Evolutionary conservation across 2,113 vertebrate species (phyloP).

Genomic region (Limnothrissa miodon): DNA sequence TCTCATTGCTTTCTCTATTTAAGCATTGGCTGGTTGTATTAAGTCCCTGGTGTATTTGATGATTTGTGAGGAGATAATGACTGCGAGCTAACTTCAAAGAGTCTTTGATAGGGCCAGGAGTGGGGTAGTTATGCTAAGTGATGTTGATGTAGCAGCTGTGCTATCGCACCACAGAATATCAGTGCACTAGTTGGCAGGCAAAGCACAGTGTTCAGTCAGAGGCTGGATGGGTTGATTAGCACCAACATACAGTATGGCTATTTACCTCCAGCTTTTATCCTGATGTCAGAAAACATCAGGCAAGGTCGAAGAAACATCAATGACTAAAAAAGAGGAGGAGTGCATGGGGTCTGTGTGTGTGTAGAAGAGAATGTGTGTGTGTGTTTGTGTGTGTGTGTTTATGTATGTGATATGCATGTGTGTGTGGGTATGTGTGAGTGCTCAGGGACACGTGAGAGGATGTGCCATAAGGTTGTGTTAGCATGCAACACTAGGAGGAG

Average conservation of each 20-base stretch:
- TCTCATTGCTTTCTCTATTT: neutral
- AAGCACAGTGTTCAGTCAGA: neutral
- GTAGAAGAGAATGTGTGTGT: constrained; percentile 2
- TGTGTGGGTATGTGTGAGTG: neutral
- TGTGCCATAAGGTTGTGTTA: constrained; percentile 12
- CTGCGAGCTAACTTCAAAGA: neutral
- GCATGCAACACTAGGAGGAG: neutral
- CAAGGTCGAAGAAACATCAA: neutral
- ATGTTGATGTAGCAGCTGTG: neutral
- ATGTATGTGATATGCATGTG: constrained; percentile 7
- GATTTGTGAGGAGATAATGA: neutral
- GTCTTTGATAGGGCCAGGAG: neutral
- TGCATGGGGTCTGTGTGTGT: neutral
- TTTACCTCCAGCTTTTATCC: neutral
- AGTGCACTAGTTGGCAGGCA: neutral
- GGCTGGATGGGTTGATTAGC: no score
- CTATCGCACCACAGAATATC: neutral
- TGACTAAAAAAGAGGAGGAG: neutral
- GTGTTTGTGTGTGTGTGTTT: neutral
- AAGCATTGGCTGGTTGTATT: neutral
- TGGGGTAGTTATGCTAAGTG: neutral
- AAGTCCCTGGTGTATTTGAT: neutral
- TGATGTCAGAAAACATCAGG: neutral
- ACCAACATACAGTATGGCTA: neutral
- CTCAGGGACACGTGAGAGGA: constrained; percentile 17